These are phyloP conservation scores for Chrysemys picta DNA, from an alignment of 2,113 vertebrate species.

Conservation along the genomic window DNA sequence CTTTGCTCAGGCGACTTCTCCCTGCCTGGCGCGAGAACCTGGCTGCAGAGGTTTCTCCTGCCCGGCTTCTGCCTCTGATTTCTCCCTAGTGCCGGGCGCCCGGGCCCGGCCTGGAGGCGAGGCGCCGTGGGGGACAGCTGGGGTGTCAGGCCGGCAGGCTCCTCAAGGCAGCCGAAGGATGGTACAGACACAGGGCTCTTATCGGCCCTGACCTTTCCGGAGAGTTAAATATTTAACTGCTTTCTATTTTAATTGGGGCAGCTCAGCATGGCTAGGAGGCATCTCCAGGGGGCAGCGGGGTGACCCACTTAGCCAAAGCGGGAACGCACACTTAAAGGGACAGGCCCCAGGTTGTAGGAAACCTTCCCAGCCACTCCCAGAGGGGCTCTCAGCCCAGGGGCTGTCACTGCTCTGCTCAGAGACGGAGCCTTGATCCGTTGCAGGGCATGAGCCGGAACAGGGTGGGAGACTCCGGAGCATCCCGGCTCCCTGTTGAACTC, in stretches of 20 bases:
- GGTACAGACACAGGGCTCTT: background rate
- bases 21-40: no score
- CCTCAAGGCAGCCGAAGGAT: background rate
- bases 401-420: background rate
- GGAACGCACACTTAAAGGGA: background rate
- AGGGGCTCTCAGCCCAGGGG: background rate
- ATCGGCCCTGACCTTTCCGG: background rate
- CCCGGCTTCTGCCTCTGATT: no score
- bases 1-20: no score
- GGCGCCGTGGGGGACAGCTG: background rate
- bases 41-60: no score
- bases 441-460: no score
- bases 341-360: background rate
- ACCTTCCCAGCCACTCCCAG: background rate
- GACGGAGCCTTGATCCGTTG: no score
- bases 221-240: background rate
- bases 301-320: background rate
- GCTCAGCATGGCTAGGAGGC: background rate
- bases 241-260: background rate
- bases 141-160: background rate
- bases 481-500: background rate
- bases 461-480: background rate
- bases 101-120: no score
- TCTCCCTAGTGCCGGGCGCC: background rate
- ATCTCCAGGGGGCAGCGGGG: fast-evolving